Conservation (phyloP, 1,140 invertebrate species). For the Agraylea sexmaculata region DNA sequence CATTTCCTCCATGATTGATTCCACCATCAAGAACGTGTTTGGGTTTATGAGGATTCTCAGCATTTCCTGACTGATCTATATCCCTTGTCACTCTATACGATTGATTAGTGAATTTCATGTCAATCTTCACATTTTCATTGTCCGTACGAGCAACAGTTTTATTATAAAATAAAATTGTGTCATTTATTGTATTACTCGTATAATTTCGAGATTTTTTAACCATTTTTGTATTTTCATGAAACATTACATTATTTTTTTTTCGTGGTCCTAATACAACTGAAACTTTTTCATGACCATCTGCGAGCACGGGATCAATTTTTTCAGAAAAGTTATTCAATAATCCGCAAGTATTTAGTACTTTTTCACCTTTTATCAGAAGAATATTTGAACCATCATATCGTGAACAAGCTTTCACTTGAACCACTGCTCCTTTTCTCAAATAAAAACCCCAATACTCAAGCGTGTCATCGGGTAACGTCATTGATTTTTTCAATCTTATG, state of each 20-base stretch:
- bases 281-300: conserved; percentile 51
- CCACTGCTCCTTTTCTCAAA: conserved; percentile 60
- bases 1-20: conserved; percentile 62
- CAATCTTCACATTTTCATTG: too few species aligned
- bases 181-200: conserved; percentile 19
- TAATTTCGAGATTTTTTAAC: conserved; percentile 12
- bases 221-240: conserved; percentile 19
- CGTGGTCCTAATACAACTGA: conserved; percentile 55
- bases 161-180: too few species aligned
- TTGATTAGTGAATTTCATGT: too few species aligned
- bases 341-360: conserved; percentile 61
- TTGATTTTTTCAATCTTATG: conserved; percentile 65
- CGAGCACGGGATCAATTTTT: conserved; percentile 42
- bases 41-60: conserved; percentile 36
- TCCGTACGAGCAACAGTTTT: too few species aligned
- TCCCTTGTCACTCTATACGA: too few species aligned
- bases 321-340: conserved; percentile 56
- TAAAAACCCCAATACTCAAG: conserved; percentile 85
- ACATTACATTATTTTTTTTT: conserved; percentile 28
- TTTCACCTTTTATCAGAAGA: conserved; percentile 65
- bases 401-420: conserved; percentile 67
- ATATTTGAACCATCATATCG: conserved; percentile 64
- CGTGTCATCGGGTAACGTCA: conserved; percentile 71
- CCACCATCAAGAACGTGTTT: conserved; percentile 55
- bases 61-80: too few species aligned